Percentiles rank a stretch among this genome's conserved stretches.
Conservation (phyloP, 2,888 invertebrate genomes). For the Smittia aterrima region DNA sequence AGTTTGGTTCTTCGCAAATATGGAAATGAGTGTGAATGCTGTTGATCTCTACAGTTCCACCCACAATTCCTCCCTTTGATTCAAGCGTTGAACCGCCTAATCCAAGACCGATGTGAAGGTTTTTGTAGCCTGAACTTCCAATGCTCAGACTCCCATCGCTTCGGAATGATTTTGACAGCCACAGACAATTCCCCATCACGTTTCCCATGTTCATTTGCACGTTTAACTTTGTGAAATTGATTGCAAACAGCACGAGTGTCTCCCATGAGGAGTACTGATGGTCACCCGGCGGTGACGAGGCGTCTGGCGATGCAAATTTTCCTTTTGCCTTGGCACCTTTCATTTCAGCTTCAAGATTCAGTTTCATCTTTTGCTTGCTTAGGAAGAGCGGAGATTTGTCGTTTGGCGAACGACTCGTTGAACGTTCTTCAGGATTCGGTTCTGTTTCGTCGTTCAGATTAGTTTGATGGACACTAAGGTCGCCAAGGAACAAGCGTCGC, state of each 20-base stretch:
- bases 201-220: constrained; percentile 99
- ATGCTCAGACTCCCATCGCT: constrained; percentile 90
- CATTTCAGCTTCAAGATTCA: constrained; percentile 58
- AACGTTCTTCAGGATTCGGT: not conserved
- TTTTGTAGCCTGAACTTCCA: constrained; percentile 88
- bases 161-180: constrained; percentile 89
- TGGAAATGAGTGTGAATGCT: constrained; percentile 86
- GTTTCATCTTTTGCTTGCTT: constrained; percentile 59
- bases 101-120: constrained; percentile 85
- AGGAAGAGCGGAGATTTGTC: constrained; percentile 50
- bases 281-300: constrained; percentile 60
- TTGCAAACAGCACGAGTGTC: constrained; percentile 90
- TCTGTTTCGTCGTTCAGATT: constrained; percentile 44
- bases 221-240: constrained; percentile 93
- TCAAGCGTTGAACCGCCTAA: constrained; percentile 88
- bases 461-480: constrained; percentile 66
- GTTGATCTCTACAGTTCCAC: constrained; percentile 89
- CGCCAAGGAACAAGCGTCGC: constrained; percentile 87
- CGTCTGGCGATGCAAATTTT: constrained; percentile 57
- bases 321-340: constrained; percentile 57
- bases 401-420: constrained; percentile 21
- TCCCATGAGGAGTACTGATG: constrained; percentile 84
- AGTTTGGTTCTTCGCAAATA: constrained; percentile 84
- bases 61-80: constrained; percentile 96
- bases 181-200: constrained; percentile 98